Percentiles rank a stretch among this genome's conserved stretches.
Conservation (phyloP, 2,113 vertebrate genomes). For the Dipodomys merriami region DNA sequence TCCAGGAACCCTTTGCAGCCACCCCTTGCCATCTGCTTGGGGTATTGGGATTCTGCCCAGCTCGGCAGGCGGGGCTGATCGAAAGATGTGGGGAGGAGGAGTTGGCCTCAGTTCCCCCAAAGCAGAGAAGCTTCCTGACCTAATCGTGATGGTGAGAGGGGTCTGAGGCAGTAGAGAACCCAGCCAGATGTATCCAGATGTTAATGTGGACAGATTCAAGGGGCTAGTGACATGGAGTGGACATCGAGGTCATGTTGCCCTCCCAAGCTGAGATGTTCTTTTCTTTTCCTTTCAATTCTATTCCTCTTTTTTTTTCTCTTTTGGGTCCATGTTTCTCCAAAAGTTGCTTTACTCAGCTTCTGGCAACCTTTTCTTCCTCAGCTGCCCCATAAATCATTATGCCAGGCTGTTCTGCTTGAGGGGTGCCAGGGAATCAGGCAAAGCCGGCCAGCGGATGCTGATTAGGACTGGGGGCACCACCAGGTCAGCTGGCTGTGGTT, state of each 20-base stretch:
- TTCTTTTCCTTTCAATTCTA: neutral
- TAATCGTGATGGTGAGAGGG: too few relatives aligned
- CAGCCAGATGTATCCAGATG: neutral
- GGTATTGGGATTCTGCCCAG: neutral
- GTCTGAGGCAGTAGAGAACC: neutral
- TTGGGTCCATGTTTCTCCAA: neutral
- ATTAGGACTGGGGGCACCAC: neutral
- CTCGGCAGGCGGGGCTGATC: neutral
- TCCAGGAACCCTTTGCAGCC: conserved; percentile 45
- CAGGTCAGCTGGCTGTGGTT: neutral
- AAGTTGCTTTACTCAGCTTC: conserved; percentile 72
- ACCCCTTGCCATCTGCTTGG: conserved; percentile 63
- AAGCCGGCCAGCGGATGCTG: conserved; percentile 28
- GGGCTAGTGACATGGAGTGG: neutral
- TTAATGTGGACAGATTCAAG: neutral
- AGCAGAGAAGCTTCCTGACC: neutral
- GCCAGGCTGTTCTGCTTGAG: neutral
- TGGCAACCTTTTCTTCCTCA: conserved; percentile 57
- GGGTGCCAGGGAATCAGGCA: conserved; percentile 28
- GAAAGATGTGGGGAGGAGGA: neutral
- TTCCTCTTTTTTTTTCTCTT: neutral
- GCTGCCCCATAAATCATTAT: conserved; percentile 4
- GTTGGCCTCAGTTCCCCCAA: neutral
- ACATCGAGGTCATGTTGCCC: neutral
- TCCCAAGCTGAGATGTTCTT: neutral